phyloP scores from a whole-genome alignment of 2,888 invertebrate genomes.

The Cryptus viduatorius region DNA sequence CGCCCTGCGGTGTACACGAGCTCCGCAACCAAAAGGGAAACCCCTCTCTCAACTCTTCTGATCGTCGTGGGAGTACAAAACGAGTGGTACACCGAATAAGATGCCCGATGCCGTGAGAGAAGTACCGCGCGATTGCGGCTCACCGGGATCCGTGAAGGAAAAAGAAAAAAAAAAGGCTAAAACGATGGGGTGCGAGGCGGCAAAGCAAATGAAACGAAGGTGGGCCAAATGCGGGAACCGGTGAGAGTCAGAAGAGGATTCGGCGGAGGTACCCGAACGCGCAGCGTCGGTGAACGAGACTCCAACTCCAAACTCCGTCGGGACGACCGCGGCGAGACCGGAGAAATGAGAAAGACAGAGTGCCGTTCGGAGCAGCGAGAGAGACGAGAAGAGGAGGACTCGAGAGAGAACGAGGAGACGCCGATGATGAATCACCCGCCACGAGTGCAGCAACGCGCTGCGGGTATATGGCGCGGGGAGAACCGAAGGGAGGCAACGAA shows the following conservation, averaged over 20 bases:
- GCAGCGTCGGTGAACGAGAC: constrained; percentile 44
- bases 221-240: constrained; percentile 43
- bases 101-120: constrained; percentile 24
- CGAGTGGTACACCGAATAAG: constrained; percentile 63
- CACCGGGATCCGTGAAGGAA: constrained; percentile 43
- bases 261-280: constrained; percentile 53
- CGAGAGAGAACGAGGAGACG: constrained; percentile 72
- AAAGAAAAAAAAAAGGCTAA: constrained; percentile 35
- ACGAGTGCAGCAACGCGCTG: constrained; percentile 68
- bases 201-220: constrained; percentile 63
- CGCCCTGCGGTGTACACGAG: constrained; percentile 66
- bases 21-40: constrained; percentile 46
- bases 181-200: constrained; percentile 57
- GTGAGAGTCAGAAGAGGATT: constrained; percentile 39
- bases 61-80: constrained; percentile 68
- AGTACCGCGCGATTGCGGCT: constrained; percentile 61
- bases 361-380: constrained; percentile 17
- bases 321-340: constrained; percentile 65
- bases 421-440: constrained; percentile 81
- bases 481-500: constrained; percentile 58
- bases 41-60: not conserved
- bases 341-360: constrained; percentile 62
- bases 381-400: constrained; percentile 36
- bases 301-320: constrained; percentile 54
- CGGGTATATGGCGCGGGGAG: constrained; percentile 67